phyloP scores from a whole-genome alignment of 2,888 invertebrate species.

The Liodrosophila aerea region DNA sequence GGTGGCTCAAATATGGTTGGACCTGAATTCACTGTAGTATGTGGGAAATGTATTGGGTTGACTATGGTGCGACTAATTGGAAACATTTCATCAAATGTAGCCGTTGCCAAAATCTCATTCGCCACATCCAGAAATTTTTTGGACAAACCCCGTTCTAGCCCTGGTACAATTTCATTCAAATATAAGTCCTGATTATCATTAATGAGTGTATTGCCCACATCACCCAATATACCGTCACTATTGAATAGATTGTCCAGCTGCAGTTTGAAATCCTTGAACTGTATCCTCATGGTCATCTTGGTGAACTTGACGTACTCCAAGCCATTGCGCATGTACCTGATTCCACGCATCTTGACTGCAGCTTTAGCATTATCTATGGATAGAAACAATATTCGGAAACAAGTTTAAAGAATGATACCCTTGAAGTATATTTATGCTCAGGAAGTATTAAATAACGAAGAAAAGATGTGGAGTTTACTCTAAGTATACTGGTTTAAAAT shows the following conservation, averaged over 20 bases:
- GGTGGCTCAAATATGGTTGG: constrained; percentile 57
- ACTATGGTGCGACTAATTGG: constrained; percentile 69
- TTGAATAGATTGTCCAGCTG: constrained; percentile 81
- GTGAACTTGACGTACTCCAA: constrained; percentile 80
- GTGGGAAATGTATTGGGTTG: constrained; percentile 56
- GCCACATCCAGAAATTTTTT: constrained; percentile 81
- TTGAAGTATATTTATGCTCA: too few species aligned
- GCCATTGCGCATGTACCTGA: constrained; percentile 70
- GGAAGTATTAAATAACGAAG: too few species aligned
- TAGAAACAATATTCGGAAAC: neutral
- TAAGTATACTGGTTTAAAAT: too few species aligned
- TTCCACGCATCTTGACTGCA: constrained; percentile 80
- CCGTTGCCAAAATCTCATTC: constrained; percentile 79
- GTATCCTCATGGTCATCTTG: constrained; percentile 78
- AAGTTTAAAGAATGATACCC: too few species aligned
- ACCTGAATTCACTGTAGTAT: constrained; percentile 24
- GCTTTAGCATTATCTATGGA: constrained; percentile 80
- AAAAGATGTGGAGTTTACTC: too few species aligned
- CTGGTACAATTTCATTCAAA: constrained; percentile 81
- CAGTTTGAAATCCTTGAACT: constrained; percentile 78
- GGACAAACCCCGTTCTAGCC: constrained; percentile 80
- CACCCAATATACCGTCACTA: constrained; percentile 80
- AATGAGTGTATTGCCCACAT: constrained; percentile 81
- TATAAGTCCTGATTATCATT: constrained; percentile 82
- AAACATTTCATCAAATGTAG: constrained; percentile 82